Evolutionary conservation across 1,140 invertebrate genomes (phyloP).

Genomic region (Rhizoglyphus robini): DNA sequence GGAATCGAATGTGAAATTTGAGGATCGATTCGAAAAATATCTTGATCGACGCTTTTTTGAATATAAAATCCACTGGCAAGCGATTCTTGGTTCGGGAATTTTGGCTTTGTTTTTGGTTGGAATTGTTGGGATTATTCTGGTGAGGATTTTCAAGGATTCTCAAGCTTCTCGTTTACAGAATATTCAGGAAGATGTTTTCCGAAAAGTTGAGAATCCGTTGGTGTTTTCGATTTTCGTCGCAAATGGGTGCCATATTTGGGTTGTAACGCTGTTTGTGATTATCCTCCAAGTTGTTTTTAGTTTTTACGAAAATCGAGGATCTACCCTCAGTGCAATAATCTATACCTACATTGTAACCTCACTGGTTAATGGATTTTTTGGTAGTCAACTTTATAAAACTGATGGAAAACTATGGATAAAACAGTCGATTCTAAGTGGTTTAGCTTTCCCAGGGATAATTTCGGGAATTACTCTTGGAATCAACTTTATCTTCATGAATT

Average conservation of each 20-base stretch:
- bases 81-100: slow-evolving; percentile 99
- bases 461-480: slow-evolving; percentile 95
- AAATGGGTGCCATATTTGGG: slow-evolving; percentile 82
- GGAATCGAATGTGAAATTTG: slow-evolving; percentile 67
- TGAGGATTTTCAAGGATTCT: slow-evolving; percentile 94
- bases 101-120: slow-evolving; percentile 99
- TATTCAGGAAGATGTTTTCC: slow-evolving; percentile 97
- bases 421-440: slow-evolving; percentile 91
- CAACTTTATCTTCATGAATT: slow-evolving; percentile 98
- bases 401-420: slow-evolving; percentile 90
- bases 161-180: slow-evolving; percentile 99
- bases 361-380: slow-evolving; percentile 94
- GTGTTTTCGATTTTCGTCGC: slow-evolving; percentile 89
- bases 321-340: slow-evolving; percentile 86
- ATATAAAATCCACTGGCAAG: slow-evolving; percentile 99
- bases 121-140: slow-evolving; percentile 96
- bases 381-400: slow-evolving; percentile 90
- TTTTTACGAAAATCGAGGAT: slow-evolving; percentile 93
- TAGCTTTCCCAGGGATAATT: slow-evolving; percentile 75
- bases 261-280: slow-evolving; percentile 83
- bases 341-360: slow-evolving; percentile 96
- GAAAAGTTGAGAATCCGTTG: slow-evolving; percentile 74
- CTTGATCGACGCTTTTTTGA: slow-evolving; percentile 98
- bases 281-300: slow-evolving; percentile 92
- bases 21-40: slow-evolving; percentile 97